A percentile compares a stretch with the other conserved stretches of the same genome.
These are phyloP conservation scores for Tubulanus polymorphus DNA, from an alignment of 2,888 invertebrate genomes.

Conservation along the genomic window DNA sequence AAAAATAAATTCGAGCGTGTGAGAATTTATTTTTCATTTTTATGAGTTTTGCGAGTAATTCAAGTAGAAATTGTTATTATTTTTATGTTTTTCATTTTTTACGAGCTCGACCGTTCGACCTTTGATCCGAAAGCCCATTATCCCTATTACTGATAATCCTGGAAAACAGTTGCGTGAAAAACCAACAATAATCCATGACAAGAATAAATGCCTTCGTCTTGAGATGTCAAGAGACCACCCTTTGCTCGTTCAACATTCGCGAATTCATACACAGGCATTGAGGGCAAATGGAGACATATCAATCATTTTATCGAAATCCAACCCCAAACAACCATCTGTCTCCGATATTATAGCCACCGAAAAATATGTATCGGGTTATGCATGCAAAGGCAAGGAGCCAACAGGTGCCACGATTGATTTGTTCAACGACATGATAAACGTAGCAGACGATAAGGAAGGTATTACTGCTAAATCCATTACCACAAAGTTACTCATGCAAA, in stretches of 20 bases:
- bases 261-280: slow-evolving; percentile 9
- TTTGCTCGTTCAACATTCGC: slow-evolving; percentile 10
- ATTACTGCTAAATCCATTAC: slow-evolving; percentile 10
- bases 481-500: slow-evolving; percentile 20
- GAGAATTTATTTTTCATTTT: too few relatives aligned
- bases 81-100: too few relatives aligned
- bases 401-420: slow-evolving; percentile 21
- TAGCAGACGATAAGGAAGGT: slow-evolving; percentile 13
- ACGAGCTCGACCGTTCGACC: too few relatives aligned
- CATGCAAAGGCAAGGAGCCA: slow-evolving; percentile 26
- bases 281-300: slow-evolving; percentile 13
- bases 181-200: slow-evolving; percentile 7
- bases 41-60: too few relatives aligned
- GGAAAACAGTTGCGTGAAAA: slow-evolving; percentile 5
- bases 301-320: slow-evolving; percentile 10
- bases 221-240: slow-evolving; percentile 12
- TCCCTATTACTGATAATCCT: too few relatives aligned
- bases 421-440: slow-evolving; percentile 11
- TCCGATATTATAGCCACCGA: slow-evolving; percentile 6
- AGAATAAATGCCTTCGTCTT: slow-evolving; percentile 5
- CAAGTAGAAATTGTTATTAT: too few relatives aligned
- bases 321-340: slow-evolving; percentile 5
- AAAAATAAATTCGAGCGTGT: too few relatives aligned
- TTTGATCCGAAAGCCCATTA: too few relatives aligned
- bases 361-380: slow-evolving; percentile 18